Evolutionary conservation across 2,113 vertebrate species (phyloP), one percentile per base, ranked within the genome.

Genomic region (Sisor rabdophorus): DNA sequence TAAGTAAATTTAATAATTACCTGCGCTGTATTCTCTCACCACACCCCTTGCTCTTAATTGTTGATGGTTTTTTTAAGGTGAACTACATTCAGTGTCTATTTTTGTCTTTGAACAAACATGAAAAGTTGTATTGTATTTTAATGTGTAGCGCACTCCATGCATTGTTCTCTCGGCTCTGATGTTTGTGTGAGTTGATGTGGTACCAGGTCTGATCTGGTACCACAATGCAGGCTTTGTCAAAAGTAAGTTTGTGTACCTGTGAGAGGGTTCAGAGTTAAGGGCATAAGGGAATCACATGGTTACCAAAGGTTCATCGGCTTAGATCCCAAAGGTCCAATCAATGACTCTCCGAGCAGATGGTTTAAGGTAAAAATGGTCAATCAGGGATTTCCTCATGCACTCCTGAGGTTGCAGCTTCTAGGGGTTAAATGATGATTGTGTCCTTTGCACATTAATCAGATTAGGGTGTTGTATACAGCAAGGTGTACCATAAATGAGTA

Each of bases 321-420:
- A 30, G n/a, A 53, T 82, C 80, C 61, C 77, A 2, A 55, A 48
- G 60, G 77, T 76, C 61, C 77, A 82, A 82, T 82, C 73, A 82
- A 53, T 61, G 68, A 1, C 4, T 16, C 22, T 15, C 15, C 11
- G 59, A 48, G 65, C 80, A 82, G 77, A 76, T 82, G 80, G 80
- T 71, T 55, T 3, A 26, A 67, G 28, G n/a, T 74, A 26, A 71
- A 71, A 55, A 71, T 55, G 53, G 52, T 36, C 52, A 36, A 16
- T 54, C 28, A 36, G 69, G 69, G 69, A 71, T 71, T 71, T 71
- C 52, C 69, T 55, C 52, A 40, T 12, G 16, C 0, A 1, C 52
- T 71, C 28, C 32, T 71, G 69, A 55, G 7, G 32, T 55, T 71
- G 30, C 19, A 40, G 52, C 69, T 16, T 19, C 69, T 71, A 8